Base-by-base conservation (phyloP, 92 coral and sea anemone genomes). In the Phenganax subtilis region DNA sequence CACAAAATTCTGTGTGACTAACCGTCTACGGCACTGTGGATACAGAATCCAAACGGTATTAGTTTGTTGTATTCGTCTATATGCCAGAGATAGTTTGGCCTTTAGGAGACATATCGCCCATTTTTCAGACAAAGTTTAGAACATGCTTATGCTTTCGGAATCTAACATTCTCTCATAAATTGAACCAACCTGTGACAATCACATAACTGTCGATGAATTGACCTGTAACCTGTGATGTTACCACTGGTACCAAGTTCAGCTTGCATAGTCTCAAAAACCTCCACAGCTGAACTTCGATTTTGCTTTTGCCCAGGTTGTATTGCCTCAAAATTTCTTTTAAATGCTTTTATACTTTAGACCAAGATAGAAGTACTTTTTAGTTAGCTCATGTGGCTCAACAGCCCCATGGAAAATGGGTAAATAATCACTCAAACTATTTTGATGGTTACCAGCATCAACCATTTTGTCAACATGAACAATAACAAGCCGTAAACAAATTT, bases 11-110 rank as follows among this genome's bases (percentile, higher is more conserved):
- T 30, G 30, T 47, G 73, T 6, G 51, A 17, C 2, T 68, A 68
- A 29, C 73, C 73, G 12, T 68, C 73, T 68, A 68, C 25, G 15
- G 51, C 51, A 12, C 73, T 47, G n/a, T 68, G 73, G 51, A 68
- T 68, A 68, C 51, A 68, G 65, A 59, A 20, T 14, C 65, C 65
- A 20, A 59, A 59, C 2, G 65, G 65, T 7, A 1, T 59, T 14
- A 59, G 7, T 7, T 59, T 59, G 7, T 59, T 7, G 25, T 59
- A 59, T 7, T 7, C n/a, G 7, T 59, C 65, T 14, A 59, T 59
- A 20, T 59, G 65, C 65, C 65, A 59, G 7, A 59, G 16, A 59
- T 59, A 59, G 27, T 25, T 68, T 8, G 73, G 73, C 51, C 73
- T 51, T 15, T 47, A 11, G 12, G 25, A 29, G 6, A 68, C 51